Base-by-base conservation (phyloP, 2,888 invertebrate species). In the Julus scandinavius region DNA sequence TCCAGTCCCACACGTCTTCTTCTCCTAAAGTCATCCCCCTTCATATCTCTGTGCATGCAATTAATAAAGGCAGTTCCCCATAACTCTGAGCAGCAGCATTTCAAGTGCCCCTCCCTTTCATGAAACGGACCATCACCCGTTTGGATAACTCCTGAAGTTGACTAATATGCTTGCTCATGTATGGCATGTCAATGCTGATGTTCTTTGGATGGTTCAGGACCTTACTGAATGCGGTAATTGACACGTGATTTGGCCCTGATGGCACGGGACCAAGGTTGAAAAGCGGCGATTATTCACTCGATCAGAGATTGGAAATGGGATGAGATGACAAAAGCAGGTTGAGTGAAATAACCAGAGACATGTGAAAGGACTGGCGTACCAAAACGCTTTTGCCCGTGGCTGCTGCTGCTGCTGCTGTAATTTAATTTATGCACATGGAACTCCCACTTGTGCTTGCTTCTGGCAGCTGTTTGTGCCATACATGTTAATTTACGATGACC, bases 301-400 rank as follows among this genome's bases (percentile, higher is more conserved):
- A 72, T 72, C 72, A 72, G 72, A 72, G 72, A 72, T 72, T 72
- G 72, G 9, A 72, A 45, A 72, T 20, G 72, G 72, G 72, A 72
- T 72, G 72, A 72, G 29, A 72, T 72, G 72, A 72, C 72, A 72
- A 72, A 72, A 72, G 72, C 72, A 72, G 29, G 72, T 72, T 72
- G 29, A 72, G 29, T 72, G 20, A 72, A 72, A 72, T 72, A 29
- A 29, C 20, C 20, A 20, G 63, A 63, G 20, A 63, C 63, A 63
- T 7, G 45, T 7, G 45, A 45, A 45, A 63, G 63, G 9, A 7
- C 17, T 72, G 72, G 29, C 54, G 54, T 13, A 54, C 54, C 15
- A 13, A 7, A 7, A 29, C 11, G 72, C 72, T 72, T 72, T 29
- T 7, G 72, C 29, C 72, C 72, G 29, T 29, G 29, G 20, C 72